Evolutionary conservation across 2,888 invertebrate species (phyloP), one percentile per base, ranked within the genome.

Genomic region (Heliconius charithonia): DNA sequence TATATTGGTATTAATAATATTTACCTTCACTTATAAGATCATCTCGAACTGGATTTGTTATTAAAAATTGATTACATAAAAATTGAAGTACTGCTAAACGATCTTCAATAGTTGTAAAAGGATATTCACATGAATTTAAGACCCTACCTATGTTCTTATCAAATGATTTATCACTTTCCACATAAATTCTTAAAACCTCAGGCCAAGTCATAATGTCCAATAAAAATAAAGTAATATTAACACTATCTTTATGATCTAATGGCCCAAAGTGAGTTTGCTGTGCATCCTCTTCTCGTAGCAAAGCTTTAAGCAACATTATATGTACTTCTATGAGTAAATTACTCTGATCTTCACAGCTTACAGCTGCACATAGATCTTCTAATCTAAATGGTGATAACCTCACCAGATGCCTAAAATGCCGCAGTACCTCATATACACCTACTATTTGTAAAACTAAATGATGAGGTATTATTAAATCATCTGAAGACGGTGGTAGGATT

Each of bases 171-270:
- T 98, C 99, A 95, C 98, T 98, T 91, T 99, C 98, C 37, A 99
- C 96, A 93, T 98, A 99, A 73, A 97, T 96, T 83, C 98, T 96
- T 82, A 99, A 93, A 73, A 98, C 97, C 95, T 99, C 99, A 66
- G 99, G 98, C 98, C 99, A 99, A 74, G 99, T 99, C 95, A 99
- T 97, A 77, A 97, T 96, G 95, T 99, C 99, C 86, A 99, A 96
- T 87, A 99, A 96, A 95, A 97, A 99, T 77, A 99, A 95, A 84
- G 98, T 97, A 82, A 99, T 97, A 92, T 99, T 99, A 41, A 99
- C 97, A 90, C 99, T 98, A 93, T 99, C 99, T 95, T 99, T 99
- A 88, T 98, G 98, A 95, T 99, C 99, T 80, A 98, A 93, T 13
- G 99, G 99, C 70, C 99, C 99, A 94, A 99, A 99, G 92, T 98